phyloP scores from a whole-genome alignment of 2,113 vertebrate genomes.

The Halichoeres trimaculatus region DNA sequence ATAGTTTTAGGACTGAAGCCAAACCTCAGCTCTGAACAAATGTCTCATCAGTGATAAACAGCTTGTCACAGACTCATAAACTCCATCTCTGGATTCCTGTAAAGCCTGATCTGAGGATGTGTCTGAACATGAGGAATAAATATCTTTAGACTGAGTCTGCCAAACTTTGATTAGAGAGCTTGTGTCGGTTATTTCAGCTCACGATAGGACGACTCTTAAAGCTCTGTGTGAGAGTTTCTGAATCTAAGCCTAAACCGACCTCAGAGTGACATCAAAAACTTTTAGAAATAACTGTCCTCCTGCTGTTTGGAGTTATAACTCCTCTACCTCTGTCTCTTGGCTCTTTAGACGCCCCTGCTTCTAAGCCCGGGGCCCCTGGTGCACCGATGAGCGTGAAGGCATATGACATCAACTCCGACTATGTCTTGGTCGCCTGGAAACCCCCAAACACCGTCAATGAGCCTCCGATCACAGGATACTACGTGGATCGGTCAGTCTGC shows the following conservation, averaged over 20 bases:
- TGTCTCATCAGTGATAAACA: neutral
- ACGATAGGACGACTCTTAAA: neutral
- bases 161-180: neutral
- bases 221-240: neutral
- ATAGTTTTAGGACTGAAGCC: neutral
- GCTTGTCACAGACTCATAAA: neutral
- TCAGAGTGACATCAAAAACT: too few relatives aligned
- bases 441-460: slow-evolving; percentile 92
- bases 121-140: neutral
- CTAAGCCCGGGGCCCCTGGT: slow-evolving; percentile 88
- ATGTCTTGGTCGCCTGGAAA: slow-evolving; percentile 96
- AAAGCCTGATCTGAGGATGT: neutral
- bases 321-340: neutral
- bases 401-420: slow-evolving; percentile 92
- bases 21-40: neutral
- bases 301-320: neutral
- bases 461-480: slow-evolving; percentile 92
- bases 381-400: slow-evolving; percentile 93
- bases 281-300: neutral
- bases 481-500: slow-evolving; percentile 92
- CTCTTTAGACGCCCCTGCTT: slow-evolving; percentile 86
- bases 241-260: too few relatives aligned
- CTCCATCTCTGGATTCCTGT: neutral
- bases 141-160: neutral
- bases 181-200: neutral